Conservation (phyloP, 1,140 invertebrate species). For the Prorops nasuta region DNA sequence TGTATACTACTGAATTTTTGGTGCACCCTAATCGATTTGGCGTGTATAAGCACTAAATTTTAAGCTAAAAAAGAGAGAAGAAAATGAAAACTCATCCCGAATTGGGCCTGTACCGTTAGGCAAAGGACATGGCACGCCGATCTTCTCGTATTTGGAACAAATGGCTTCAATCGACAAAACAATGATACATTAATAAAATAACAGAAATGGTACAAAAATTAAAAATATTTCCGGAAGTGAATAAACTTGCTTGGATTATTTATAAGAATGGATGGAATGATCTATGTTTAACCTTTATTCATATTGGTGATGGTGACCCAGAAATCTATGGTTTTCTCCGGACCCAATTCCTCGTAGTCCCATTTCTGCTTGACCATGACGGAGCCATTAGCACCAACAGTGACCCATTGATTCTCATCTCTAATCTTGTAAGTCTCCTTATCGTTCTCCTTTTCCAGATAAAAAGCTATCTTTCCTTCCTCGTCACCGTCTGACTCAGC, state of each 20-base stretch:
- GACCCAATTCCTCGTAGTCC: constrained; percentile 94
- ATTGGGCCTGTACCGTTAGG: constrained; percentile 28
- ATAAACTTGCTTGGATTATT: background rate
- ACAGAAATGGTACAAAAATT: background rate
- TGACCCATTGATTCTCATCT: constrained; percentile 92
- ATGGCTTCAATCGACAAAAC: background rate
- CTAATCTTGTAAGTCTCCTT: constrained; percentile 90
- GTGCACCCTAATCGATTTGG: no score
- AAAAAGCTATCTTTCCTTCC: constrained; percentile 85
- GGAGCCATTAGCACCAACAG: constrained; percentile 85
- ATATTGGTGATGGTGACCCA: constrained; percentile 92
- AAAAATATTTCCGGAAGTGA: no score
- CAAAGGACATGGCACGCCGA: constrained; percentile 29
- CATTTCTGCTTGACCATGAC: constrained; percentile 93
- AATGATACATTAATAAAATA: constrained; percentile 3
- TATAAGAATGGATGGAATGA: background rate
- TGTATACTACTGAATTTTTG: no score
- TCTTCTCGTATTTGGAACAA: constrained; percentile 21
- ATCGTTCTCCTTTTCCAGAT: constrained; percentile 87
- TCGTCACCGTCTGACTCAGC: constrained; percentile 86
- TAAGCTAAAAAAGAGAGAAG: background rate
- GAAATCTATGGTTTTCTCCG: constrained; percentile 94
- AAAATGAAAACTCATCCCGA: constrained; percentile 9
- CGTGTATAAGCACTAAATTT: no score
- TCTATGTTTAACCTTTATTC: constrained; percentile 57